Conservation (phyloP, 2,797 vertebrate species). For the Pterois miles region DNA sequence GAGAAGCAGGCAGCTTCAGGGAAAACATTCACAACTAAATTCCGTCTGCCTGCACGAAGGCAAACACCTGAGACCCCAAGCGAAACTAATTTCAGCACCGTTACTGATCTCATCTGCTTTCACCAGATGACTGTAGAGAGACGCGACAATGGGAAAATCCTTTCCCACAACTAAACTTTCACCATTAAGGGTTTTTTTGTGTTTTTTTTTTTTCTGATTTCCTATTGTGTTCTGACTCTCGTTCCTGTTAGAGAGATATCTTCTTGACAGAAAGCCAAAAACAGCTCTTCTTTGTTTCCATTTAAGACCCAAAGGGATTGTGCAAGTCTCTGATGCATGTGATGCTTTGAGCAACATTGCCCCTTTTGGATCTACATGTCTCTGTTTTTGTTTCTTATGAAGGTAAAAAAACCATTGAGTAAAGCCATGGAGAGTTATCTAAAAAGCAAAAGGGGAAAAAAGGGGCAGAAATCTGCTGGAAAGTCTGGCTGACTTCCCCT, state of each 20-base stretch:
- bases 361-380: slow-evolving; percentile 25
- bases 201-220: slow-evolving; percentile 1
- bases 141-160: slow-evolving; percentile 51
- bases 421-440: slow-evolving; percentile 16
- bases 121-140: slow-evolving; percentile 38
- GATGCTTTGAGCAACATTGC: slow-evolving; percentile 34
- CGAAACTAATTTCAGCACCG: slow-evolving; percentile 53
- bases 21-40: slow-evolving; percentile 44
- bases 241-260: slow-evolving; percentile 41
- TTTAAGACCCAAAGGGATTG: slow-evolving; percentile 50
- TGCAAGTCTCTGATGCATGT: slow-evolving; percentile 26
- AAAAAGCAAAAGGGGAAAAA: background rate
- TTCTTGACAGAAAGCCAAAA: slow-evolving; percentile 53
- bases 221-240: slow-evolving; percentile 25
- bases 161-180: slow-evolving; percentile 16
- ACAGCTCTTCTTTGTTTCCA: slow-evolving; percentile 55
- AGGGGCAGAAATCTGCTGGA: background rate
- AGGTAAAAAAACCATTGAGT: background rate
- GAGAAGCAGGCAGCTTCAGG: slow-evolving; percentile 36
- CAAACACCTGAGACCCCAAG: slow-evolving; percentile 54
- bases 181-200: slow-evolving; percentile 30
- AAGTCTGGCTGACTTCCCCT: slow-evolving; percentile 1
- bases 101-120: slow-evolving; percentile 49
- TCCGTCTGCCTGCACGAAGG: slow-evolving; percentile 39
- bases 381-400: slow-evolving; percentile 26